Percentiles rank a stretch among this genome's conserved stretches.
Conservation (phyloP, 2,888 invertebrate genomes). For the Seira ritae region DNA sequence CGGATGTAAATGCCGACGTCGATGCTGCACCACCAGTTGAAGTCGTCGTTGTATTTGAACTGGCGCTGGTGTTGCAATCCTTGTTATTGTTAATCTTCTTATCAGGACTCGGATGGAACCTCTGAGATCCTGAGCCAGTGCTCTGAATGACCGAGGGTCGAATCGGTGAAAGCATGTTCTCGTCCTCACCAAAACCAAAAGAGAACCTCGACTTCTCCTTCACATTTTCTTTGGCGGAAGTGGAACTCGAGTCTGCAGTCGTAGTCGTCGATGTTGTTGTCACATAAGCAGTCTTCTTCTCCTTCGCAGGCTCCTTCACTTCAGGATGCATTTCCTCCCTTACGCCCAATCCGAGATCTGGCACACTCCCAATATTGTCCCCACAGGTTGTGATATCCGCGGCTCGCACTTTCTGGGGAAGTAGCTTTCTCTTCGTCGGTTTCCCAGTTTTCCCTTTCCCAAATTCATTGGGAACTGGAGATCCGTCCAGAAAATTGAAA, state of each 20-base stretch:
- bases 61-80: too few relatives aligned
- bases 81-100: too few relatives aligned
- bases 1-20: too few relatives aligned
- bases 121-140: too few relatives aligned
- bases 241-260: neutral
- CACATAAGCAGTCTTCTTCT: constrained; percentile 42
- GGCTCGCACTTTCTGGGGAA: constrained; percentile 40
- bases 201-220: constrained; percentile 37
- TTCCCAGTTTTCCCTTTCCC: constrained; percentile 50
- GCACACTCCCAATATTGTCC: constrained; percentile 75
- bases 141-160: constrained; percentile 12
- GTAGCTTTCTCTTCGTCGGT: constrained; percentile 51
- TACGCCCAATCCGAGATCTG: constrained; percentile 75
- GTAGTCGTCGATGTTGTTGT: constrained; percentile 21
- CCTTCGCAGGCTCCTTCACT: constrained; percentile 58
- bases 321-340: constrained; percentile 70
- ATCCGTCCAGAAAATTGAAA: constrained; percentile 55
- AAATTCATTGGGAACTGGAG: constrained; percentile 47
- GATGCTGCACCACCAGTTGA: too few relatives aligned
- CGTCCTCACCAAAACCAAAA: constrained; percentile 60
- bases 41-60: too few relatives aligned
- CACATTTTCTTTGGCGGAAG: constrained; percentile 37
- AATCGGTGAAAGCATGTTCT: constrained; percentile 58
- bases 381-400: constrained; percentile 68
- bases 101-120: too few relatives aligned